These are phyloP conservation scores for Acanthaster planci DNA, from an alignment of 35 echinoderm and acorn worm genomes.

Conservation along the genomic window DNA sequence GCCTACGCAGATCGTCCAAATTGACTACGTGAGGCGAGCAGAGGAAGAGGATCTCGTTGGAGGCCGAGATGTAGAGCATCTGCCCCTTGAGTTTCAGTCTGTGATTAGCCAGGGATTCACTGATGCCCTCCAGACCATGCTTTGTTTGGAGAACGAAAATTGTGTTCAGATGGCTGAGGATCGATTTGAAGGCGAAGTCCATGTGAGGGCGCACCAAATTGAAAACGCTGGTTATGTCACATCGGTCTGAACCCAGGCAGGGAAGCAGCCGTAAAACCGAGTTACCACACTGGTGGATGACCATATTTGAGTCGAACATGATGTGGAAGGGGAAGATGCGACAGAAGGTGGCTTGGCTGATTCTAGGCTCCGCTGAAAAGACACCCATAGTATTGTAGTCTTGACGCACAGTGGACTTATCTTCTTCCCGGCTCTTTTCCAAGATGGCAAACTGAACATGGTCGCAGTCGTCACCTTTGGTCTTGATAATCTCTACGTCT, in stretches of 20 bases:
- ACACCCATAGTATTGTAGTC: conserved; percentile 39
- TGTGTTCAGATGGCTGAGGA: conserved; percentile 89
- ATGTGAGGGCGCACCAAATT: conserved; percentile 88
- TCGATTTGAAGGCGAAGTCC: conserved; percentile 90
- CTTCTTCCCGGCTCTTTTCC: conserved; percentile 59
- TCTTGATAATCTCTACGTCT: conserved; percentile 78
- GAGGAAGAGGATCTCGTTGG: conserved; percentile 77
- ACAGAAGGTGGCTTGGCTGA: conserved; percentile 81
- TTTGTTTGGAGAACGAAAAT: conserved; percentile 83
- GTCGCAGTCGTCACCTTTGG: conserved; percentile 80
- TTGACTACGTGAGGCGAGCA: conserved; percentile 89
- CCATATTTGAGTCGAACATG: conserved; percentile 81
- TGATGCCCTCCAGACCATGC: conserved; percentile 32
- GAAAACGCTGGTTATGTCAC: conserved; percentile 75
- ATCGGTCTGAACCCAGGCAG: conserved; percentile 38
- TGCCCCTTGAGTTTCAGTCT: conserved; percentile 92
- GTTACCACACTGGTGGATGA: conserved; percentile 76
- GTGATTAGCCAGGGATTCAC: conserved; percentile 15
- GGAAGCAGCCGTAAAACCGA: conserved; percentile 77
- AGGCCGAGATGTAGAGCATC: conserved; percentile 79
- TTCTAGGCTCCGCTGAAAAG: conserved; percentile 54
- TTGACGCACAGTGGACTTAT: conserved; percentile 13
- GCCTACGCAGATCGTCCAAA: conserved; percentile 79
- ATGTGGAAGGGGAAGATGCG: conserved; percentile 93
- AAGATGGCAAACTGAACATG: conserved; percentile 96